phyloP scores from a whole-genome alignment of 2,113 vertebrate species.

The Pelodiscus sinensis region DNA sequence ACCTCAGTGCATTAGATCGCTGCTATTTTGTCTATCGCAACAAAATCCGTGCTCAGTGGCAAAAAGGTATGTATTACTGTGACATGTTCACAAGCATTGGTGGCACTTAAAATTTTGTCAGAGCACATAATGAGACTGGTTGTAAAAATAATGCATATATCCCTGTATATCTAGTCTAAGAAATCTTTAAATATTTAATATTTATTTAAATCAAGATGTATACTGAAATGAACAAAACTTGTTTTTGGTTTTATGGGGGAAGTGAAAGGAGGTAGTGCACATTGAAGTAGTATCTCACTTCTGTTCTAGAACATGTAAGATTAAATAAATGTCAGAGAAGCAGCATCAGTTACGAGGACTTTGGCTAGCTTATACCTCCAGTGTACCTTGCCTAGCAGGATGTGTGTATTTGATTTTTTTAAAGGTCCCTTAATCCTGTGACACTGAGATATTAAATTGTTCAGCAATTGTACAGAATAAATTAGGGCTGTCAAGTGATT shows the following conservation, averaged over 20 bases:
- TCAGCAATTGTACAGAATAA: accelerated
- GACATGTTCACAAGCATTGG: background rate
- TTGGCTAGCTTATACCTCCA: background rate
- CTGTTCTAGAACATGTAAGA: background rate
- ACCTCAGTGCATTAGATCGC: constrained; percentile 94
- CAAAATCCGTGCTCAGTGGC: constrained; percentile 93
- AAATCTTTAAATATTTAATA: background rate
- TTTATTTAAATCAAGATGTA: too few relatives aligned
- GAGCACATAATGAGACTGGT: background rate
- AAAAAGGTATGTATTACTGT: constrained; percentile 83
- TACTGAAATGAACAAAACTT: too few relatives aligned
- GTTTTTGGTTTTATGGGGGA: background rate
- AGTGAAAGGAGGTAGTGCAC: background rate
- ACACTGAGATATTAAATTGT: background rate
- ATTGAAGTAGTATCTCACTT: background rate
- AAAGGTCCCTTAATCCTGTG: background rate
- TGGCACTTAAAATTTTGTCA: background rate
- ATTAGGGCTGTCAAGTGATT: too few relatives aligned
- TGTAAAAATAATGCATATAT: too few relatives aligned
- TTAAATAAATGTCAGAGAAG: background rate
- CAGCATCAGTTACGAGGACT: background rate
- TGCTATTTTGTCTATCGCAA: constrained; percentile 94
- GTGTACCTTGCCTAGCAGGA: accelerated
- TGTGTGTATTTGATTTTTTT: background rate
- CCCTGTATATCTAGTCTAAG: background rate